phyloP scores from a whole-genome alignment of 1,140 invertebrate genomes.

The Heliconius hermathena region DNA sequence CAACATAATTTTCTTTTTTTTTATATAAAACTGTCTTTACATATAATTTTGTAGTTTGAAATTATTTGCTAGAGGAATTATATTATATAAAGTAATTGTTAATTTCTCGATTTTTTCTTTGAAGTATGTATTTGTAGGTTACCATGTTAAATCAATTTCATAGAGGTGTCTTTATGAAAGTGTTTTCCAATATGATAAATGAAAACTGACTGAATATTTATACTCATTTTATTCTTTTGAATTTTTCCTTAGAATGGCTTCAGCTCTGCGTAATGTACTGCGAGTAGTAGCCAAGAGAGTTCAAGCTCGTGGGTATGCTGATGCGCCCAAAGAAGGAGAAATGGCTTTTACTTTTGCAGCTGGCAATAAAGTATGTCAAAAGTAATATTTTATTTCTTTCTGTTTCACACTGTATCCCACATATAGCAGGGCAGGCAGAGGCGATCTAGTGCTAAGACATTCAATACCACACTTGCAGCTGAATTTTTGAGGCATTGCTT shows the following conservation, averaged over 20 bases:
- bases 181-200: no score
- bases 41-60: not conserved
- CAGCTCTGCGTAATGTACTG: slow-evolving; percentile 61
- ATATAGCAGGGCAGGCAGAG: no score
- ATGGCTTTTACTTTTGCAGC: slow-evolving; percentile 95
- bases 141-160: not conserved
- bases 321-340: slow-evolving; percentile 82
- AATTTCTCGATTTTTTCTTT: not conserved
- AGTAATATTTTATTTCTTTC: no score
- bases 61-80: not conserved
- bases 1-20: not conserved
- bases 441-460: no score
- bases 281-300: slow-evolving; percentile 56
- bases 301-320: slow-evolving; percentile 66
- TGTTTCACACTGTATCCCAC: no score
- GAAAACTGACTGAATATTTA: not conserved
- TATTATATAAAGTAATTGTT: not conserved
- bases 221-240: not conserved
- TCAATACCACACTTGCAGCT: no score
- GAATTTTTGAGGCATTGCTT: no score
- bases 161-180: not conserved
- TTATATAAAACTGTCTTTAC: not conserved
- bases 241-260: slow-evolving; percentile 60
- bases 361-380: slow-evolving; percentile 87
- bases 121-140: not conserved